Evolutionary conservation across 2,797 vertebrate genomes (phyloP).

Genomic region (Phrynocephalus guinanensis): DNA sequence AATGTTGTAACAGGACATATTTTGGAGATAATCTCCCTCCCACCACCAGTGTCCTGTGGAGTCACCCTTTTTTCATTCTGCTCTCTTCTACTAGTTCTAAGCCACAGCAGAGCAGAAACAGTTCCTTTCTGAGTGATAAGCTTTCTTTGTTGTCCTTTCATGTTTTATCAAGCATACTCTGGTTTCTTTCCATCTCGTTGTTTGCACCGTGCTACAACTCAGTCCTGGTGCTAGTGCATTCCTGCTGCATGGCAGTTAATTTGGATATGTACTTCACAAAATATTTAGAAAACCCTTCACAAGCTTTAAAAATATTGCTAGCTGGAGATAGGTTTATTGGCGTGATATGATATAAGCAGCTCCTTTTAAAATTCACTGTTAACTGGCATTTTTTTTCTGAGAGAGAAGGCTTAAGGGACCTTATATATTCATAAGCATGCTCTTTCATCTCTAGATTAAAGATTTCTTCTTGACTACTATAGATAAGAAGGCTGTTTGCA

Average conservation of each 20-base stretch:
- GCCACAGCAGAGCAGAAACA: neutral
- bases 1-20: neutral
- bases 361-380: constrained; percentile 32
- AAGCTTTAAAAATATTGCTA: neutral
- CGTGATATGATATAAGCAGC: neutral
- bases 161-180: neutral
- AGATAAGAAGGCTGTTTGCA: constrained; percentile 38
- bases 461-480: constrained; percentile 32
- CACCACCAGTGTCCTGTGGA: neutral
- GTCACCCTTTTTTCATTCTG: neutral
- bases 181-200: neutral
- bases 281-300: neutral
- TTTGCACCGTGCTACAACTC: neutral
- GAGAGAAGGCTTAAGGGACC: neutral
- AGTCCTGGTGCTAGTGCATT: neutral
- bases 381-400: neutral
- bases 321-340: constrained; percentile 19
- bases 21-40: neutral
- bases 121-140: neutral
- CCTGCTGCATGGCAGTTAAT: neutral
- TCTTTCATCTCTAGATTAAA: constrained; percentile 39
- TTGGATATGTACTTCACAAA: neutral
- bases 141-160: neutral
- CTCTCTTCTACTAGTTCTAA: neutral
- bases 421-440: neutral